Conservation (phyloP, 2,888 invertebrate genomes). For the Philereme transversata region DNA sequence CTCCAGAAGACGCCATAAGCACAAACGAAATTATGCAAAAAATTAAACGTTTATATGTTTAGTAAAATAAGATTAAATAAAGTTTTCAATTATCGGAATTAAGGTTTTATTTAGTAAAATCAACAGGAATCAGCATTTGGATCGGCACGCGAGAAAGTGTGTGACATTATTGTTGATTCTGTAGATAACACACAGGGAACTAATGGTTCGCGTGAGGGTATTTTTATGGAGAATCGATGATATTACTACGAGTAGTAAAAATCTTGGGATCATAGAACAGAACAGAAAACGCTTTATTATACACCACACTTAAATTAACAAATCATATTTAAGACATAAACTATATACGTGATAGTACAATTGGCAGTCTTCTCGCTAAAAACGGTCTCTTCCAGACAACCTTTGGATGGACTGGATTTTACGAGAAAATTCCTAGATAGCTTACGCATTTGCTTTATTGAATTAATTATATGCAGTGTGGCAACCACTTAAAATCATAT, state of each 20-base stretch:
- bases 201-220: slow-evolving; percentile 33
- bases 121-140: slow-evolving; percentile 15
- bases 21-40: background rate
- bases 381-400: no score
- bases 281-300: background rate
- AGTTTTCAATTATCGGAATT: slow-evolving; percentile 22
- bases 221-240: slow-evolving; percentile 39
- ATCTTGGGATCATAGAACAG: background rate
- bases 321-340: no score
- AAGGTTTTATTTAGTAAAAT: slow-evolving; percentile 22
- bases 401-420: no score
- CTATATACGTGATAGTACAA: no score
- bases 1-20: no score
- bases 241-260: slow-evolving; percentile 8
- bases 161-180: slow-evolving; percentile 28
- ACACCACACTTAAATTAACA: no score
- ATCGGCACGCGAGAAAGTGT: slow-evolving; percentile 21
- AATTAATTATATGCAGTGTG: no score
- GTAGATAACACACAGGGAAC: slow-evolving; percentile 18
- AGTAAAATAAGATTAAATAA: slow-evolving; percentile 2
- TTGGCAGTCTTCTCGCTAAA: no score
- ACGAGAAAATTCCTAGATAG: no score
- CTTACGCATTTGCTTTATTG: no score
- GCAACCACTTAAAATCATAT: no score
- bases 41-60: background rate